These are phyloP conservation scores for Ctenoplectra terminalis DNA, from an alignment of 1,140 invertebrate species.

Conservation along the genomic window DNA sequence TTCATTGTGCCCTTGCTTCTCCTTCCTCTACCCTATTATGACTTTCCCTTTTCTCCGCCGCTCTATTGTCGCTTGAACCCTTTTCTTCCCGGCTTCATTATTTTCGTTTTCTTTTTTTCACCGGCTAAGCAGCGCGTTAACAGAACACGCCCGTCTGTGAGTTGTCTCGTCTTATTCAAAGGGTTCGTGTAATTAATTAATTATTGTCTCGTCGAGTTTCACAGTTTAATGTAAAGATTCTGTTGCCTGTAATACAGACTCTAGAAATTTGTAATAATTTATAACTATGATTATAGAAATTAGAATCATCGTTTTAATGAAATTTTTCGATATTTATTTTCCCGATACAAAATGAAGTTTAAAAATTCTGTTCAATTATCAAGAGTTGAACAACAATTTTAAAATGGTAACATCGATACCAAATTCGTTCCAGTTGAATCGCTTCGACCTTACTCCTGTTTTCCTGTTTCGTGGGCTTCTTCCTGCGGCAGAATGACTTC, in stretches of 20 bases:
- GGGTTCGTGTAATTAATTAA: not conserved
- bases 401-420: not conserved
- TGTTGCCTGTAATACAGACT: no score
- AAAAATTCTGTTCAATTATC: not conserved
- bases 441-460: not conserved
- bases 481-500: not conserved
- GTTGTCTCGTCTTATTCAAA: not conserved
- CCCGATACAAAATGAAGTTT: no score
- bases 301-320: no score
- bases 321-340: no score
- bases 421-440: not conserved
- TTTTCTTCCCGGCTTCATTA: constrained; percentile 34
- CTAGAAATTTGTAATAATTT: no score
- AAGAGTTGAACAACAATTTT: not conserved
- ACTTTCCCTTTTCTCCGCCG: constrained; percentile 19
- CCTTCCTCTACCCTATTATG: not conserved
- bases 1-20: constrained; percentile 4
- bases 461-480: not conserved
- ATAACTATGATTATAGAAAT: no score
- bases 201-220: no score
- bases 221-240: no score
- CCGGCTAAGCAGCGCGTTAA: not conserved
- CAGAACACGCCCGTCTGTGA: not conserved
- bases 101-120: constrained; percentile 12
- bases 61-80: constrained; percentile 13